Evolutionary conservation across 2,797 vertebrate genomes (phyloP), one percentile per base, ranked within the genome.

Genomic region (Acipenser ruthenus): DNA sequence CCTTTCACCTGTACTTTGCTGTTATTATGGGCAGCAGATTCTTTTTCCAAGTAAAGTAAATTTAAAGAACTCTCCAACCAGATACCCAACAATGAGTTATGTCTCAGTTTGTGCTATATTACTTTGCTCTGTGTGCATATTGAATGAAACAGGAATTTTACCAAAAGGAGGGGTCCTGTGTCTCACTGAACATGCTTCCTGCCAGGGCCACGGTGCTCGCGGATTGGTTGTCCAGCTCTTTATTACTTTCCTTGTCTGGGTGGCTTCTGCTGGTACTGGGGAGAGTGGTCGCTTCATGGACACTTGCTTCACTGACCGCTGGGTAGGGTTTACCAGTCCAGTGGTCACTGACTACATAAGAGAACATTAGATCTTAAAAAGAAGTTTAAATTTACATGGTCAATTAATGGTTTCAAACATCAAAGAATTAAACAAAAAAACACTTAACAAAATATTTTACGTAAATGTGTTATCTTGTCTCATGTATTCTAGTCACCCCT

Each of bases 271-370:
- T 83, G 6, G 88, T 85, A 74, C 85, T 82, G 10, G 89, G 87
- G 7, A 90, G 75, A 18, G 82, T 87, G 69, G 78, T 73, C 49
- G 86, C 78, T 72, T 90, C 90, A 18, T 79, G 79, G 60, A 83
- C 71, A 56, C 82, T 84, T 1, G 81, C 84, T 68, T 91, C 82
- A 0, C 67, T 80, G 1, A 71, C 50, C 9, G 78, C 64, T 6
- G 81, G 77, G 72, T 87, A 89, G 72, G 78, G 84, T 76, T 90
- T 86, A 78, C 83, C 88, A 0, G 84, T 83, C 90, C 90, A 91
- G 73, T 92, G 89, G 79, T 94, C 90, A 6, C 89, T 91, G 86
- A 93, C 93, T 90, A 89, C 86, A 81, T 90, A 85, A 83, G 85
- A 75, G 67, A 82, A 85, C 77, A 89, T 82, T 78, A 91, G 87